A percentile compares a stretch with the other conserved stretches of the same genome.
These are phyloP conservation scores for Ochotona princeps DNA, from an alignment of 2,113 vertebrate genomes.

Conservation along the genomic window DNA sequence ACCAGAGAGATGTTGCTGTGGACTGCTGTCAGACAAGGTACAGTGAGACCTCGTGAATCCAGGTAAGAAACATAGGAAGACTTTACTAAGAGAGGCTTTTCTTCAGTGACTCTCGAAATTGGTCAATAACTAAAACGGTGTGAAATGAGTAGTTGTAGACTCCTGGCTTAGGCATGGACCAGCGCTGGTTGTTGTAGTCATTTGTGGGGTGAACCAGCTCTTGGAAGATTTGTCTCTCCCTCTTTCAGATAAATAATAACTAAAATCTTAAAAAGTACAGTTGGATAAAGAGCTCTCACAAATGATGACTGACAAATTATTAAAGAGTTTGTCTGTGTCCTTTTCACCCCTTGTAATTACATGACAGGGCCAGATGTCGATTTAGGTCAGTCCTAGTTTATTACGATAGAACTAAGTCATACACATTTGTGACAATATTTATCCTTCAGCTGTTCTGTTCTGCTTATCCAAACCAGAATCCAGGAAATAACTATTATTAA, in stretches of 20 bases:
- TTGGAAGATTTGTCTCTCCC: no score
- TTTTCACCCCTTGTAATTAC: conserved; percentile 17
- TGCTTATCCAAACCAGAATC: conserved; percentile 13
- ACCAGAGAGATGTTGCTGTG: neutral
- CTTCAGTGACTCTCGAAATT: neutral
- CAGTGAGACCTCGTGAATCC: neutral
- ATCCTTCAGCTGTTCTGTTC: neutral
- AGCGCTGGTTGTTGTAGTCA: no score
- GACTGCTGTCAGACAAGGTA: neutral
- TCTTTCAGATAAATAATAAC: no score
- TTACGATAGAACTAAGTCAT: conserved; percentile 13
- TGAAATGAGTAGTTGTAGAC: neutral
- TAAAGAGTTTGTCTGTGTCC: neutral
- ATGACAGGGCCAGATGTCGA: conserved; percentile 29
- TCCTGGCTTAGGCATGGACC: no score
- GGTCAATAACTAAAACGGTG: neutral
- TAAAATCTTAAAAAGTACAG: neutral
- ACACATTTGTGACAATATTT: conserved; percentile 30
- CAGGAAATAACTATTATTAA: neutral
- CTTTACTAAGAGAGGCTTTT: conserved; percentile 6
- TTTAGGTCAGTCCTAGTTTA: conserved; percentile 53
- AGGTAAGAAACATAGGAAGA: conserved; percentile 22
- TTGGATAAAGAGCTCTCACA: neutral
- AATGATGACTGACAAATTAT: neutral
- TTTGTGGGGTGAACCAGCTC: no score